Conservation (phyloP, 2,888 invertebrate genomes). For the Lasioglossum oenotherae region DNA sequence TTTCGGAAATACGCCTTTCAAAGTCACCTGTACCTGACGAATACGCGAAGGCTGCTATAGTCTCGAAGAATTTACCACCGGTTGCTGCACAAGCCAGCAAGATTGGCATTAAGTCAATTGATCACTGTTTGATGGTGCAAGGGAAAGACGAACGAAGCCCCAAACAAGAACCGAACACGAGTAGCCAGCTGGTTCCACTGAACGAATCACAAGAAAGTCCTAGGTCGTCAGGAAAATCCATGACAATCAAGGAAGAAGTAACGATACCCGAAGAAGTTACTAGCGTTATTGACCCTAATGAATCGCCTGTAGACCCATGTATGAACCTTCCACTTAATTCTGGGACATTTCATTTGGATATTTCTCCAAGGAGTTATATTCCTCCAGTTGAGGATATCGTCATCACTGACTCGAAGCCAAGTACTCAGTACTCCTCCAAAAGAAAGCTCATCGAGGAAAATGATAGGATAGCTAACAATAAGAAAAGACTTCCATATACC, state of each 20-base stretch:
- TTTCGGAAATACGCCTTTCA: slow-evolving; percentile 74
- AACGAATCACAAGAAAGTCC: slow-evolving; percentile 13
- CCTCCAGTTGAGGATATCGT: slow-evolving; percentile 30
- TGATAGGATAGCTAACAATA: slow-evolving; percentile 32
- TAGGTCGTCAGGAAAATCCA: slow-evolving; percentile 22
- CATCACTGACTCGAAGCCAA: slow-evolving; percentile 23
- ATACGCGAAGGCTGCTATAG: slow-evolving; percentile 79
- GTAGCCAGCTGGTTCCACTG: background rate
- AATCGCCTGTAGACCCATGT: slow-evolving; percentile 21
- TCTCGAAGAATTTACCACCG: slow-evolving; percentile 81
- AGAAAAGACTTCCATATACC: slow-evolving; percentile 54
- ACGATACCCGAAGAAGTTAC: slow-evolving; percentile 1
- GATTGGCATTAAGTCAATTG: slow-evolving; percentile 76
- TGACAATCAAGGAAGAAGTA: slow-evolving; percentile 13
- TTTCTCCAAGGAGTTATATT: slow-evolving; percentile 6
- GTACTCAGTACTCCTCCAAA: slow-evolving; percentile 50
- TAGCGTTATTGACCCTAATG: slow-evolving; percentile 9
- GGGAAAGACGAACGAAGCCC: slow-evolving; percentile 55
- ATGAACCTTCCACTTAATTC: slow-evolving; percentile 3
- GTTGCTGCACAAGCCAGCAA: slow-evolving; percentile 77
- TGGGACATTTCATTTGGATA: slow-evolving; percentile 19
- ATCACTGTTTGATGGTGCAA: slow-evolving; percentile 56
- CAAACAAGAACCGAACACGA: slow-evolving; percentile 37
- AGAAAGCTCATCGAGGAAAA: slow-evolving; percentile 63
- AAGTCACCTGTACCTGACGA: slow-evolving; percentile 75